Conservation (phyloP, 2,797 vertebrate species). For the Tauraco hartlaubi region DNA sequence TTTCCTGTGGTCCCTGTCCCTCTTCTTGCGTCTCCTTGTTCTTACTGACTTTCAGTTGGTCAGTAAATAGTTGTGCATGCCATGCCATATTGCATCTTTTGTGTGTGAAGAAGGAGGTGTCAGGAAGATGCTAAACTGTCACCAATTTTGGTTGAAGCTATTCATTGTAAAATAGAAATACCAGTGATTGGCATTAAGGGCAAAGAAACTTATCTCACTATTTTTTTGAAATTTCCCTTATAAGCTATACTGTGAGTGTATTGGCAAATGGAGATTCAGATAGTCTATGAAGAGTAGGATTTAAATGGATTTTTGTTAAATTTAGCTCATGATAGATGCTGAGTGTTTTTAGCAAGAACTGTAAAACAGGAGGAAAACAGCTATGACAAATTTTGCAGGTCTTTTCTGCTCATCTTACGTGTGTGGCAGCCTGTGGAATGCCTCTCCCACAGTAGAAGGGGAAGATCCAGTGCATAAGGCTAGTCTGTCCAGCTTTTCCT, state of each 20-base stretch:
- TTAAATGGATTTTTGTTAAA: neutral
- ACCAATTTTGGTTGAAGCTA: neutral
- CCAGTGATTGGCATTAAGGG: neutral
- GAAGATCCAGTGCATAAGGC: neutral
- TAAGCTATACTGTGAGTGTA: neutral
- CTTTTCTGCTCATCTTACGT: neutral
- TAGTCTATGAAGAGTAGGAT: neutral
- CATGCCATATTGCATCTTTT: neutral
- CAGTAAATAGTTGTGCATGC: neutral
- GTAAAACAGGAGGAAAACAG: neutral
- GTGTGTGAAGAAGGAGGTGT: neutral
- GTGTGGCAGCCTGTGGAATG: neutral
- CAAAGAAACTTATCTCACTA: neutral
- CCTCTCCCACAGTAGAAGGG: neutral
- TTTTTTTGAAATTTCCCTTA: neutral
- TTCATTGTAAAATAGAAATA: neutral
- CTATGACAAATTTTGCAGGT: neutral
- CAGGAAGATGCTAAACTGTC: neutral
- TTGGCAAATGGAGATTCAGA: neutral
- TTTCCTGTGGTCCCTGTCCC: neutral
- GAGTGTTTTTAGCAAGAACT: neutral
- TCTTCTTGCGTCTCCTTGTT: neutral
- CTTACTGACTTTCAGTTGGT: neutral
- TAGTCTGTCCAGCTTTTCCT: neutral
- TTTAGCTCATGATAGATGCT: neutral